Conservation (phyloP, 1,140 invertebrate species). For the Anoplophora glabripennis region DNA sequence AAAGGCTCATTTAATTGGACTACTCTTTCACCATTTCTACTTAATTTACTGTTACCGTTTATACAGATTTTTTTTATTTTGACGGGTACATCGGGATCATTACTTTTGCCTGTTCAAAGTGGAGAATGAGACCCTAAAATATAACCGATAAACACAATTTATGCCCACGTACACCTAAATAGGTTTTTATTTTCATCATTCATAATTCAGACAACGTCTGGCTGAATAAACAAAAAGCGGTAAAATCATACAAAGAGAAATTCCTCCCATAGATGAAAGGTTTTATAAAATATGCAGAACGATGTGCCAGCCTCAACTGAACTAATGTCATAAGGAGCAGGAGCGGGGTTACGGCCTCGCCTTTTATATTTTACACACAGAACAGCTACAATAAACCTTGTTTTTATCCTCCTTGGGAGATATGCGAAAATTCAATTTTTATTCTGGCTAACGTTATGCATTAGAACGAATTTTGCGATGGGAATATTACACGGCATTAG, state of each 20-base stretch:
- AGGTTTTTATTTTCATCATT: slow-evolving; percentile 12
- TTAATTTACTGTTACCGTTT: too few species aligned
- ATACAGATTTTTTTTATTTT: too few species aligned
- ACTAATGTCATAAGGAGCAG: slow-evolving; percentile 28
- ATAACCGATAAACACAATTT: too few species aligned
- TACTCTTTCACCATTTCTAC: too few species aligned
- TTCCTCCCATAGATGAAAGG: slow-evolving; percentile 21
- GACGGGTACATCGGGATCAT: too few species aligned
- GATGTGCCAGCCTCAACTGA: slow-evolving; percentile 24
- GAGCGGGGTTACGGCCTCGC: slow-evolving; percentile 20
- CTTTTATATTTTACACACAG: slow-evolving; percentile 21
- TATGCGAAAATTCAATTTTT: slow-evolving; percentile 20
- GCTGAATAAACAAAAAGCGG: slow-evolving; percentile 13
- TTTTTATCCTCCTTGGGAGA: slow-evolving; percentile 19
- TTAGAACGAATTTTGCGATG: too few species aligned
- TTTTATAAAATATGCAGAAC: slow-evolving; percentile 29
- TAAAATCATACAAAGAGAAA: slow-evolving; percentile 26
- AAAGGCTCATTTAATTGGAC: too few species aligned
- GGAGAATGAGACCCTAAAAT: too few species aligned
- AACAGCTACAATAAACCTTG: slow-evolving; percentile 23
- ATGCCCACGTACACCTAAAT: not conserved
- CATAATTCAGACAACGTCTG: slow-evolving; percentile 23
- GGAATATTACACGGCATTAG: slow-evolving; percentile 6
- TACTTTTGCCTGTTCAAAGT: too few species aligned
- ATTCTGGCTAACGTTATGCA: slow-evolving; percentile 7